phyloP scores from a whole-genome alignment of 1,140 invertebrate species.

The Laodelphax striatellus region DNA sequence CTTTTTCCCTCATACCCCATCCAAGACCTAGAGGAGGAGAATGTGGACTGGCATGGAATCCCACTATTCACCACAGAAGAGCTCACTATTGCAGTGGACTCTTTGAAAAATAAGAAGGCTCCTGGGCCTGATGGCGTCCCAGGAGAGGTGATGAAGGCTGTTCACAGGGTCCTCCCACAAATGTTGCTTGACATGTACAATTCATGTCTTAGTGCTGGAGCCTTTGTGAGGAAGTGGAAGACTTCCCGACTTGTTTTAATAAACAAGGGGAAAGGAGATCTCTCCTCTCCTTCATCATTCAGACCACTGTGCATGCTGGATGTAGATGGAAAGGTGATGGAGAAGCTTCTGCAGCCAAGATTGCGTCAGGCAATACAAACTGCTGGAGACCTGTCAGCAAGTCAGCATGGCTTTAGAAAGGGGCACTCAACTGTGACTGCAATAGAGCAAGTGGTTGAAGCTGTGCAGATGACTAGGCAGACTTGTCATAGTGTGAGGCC shows the following conservation, averaged over 20 bases:
- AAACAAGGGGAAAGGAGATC: constrained; percentile 11
- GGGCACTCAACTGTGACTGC: constrained; percentile 17
- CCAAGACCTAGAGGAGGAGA: background rate
- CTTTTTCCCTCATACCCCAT: background rate
- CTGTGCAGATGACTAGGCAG: background rate
- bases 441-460: constrained; percentile 6
- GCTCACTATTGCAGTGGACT: background rate
- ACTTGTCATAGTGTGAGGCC: background rate
- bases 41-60: background rate
- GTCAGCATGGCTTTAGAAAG: constrained; percentile 21
- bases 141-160: background rate
- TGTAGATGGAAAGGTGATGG: constrained; percentile 20
- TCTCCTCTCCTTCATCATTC: constrained; percentile 11
- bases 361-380: background rate
- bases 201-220: constrained; percentile 7
- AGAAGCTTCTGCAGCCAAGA: constrained; percentile 18
- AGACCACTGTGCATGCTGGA: constrained; percentile 24
- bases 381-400: constrained; percentile 7
- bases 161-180: background rate
- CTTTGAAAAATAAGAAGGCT: background rate
- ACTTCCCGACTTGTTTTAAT: constrained; percentile 10
- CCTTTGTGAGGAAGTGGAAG: constrained; percentile 17
- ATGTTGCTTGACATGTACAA: constrained; percentile 9
- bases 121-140: background rate
- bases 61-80: background rate